Evolutionary conservation across 2,113 vertebrate genomes (phyloP).

Genomic region (Polyodon spathula): DNA sequence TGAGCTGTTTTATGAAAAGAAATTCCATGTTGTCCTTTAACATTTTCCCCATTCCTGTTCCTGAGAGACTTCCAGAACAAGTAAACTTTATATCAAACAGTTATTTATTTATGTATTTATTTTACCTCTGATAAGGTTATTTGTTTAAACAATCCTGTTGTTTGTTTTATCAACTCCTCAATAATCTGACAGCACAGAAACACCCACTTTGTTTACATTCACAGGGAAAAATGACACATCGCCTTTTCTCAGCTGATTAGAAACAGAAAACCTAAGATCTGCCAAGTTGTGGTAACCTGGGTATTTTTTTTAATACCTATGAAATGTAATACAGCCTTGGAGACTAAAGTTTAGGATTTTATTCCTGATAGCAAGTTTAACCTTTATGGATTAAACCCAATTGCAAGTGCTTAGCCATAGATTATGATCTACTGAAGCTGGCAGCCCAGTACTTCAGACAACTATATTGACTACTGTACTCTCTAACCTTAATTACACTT

Average conservation of each 20-base stretch:
- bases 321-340: conserved; percentile 19
- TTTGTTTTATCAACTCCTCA: conserved; percentile 19
- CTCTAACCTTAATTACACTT: too few relatives aligned
- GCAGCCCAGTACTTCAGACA: too few relatives aligned
- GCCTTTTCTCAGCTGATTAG: conserved; percentile 16
- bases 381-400: too few relatives aligned
- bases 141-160: conserved; percentile 10
- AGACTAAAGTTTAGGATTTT: not conserved
- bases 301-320: conserved; percentile 20
- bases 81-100: conserved; percentile 7
- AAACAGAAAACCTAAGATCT: conserved; percentile 6
- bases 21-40: not conserved
- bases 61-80: conserved; percentile 8
- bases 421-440: too few relatives aligned
- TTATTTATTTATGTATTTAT: not conserved
- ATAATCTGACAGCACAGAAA: conserved; percentile 12
- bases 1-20: not conserved
- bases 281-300: conserved; percentile 28
- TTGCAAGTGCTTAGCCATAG: too few relatives aligned
- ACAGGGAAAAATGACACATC: conserved; percentile 13
- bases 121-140: conserved; percentile 13
- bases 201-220: conserved; percentile 16
- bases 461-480: too few relatives aligned
- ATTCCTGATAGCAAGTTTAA: too few relatives aligned
- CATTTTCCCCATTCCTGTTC: not conserved